Percentiles rank a stretch among this genome's conserved stretches.
Conservation (phyloP, 2,797 vertebrate genomes). For the Molothrus aeneus region DNA sequence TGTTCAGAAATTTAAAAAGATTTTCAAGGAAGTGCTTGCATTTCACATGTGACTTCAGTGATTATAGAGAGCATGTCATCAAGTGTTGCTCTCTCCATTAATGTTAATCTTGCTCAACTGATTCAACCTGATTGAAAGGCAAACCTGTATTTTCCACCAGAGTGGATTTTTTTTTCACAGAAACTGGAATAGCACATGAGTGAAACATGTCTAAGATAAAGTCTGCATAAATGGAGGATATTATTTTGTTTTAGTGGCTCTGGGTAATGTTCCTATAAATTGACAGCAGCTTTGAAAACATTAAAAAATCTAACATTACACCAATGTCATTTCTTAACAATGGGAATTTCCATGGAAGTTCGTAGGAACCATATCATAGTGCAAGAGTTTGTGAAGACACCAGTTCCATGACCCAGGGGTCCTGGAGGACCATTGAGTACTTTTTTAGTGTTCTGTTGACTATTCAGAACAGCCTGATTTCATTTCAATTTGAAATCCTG, state of each 20-base stretch:
- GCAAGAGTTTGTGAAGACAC: not conserved
- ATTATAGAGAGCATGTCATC: not conserved
- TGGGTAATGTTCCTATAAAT: not conserved
- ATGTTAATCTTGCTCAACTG: not conserved
- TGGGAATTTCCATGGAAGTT: not conserved
- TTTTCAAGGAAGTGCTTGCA: not conserved
- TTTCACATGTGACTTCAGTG: not conserved
- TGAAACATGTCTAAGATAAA: not conserved
- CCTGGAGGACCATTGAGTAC: accelerated
- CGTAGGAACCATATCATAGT: not conserved
- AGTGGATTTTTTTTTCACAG: not conserved
- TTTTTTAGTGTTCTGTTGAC: not conserved
- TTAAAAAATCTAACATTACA: not conserved
- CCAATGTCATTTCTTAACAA: not conserved
- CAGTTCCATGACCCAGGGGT: not conserved
- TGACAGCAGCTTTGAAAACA: not conserved
- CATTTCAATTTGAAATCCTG: not conserved
- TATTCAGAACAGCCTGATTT: not conserved
- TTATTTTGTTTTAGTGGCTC: not conserved
- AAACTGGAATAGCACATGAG: not conserved
- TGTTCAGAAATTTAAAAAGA: not conserved
- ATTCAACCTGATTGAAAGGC: not conserved
- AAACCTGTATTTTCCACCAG: not conserved
- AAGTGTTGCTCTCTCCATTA: not conserved
- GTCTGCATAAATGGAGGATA: not conserved